Conservation (phyloP, 30 jellyfish, hydroid and myxozoan species). For the Turritopsis dohrnii region DNA sequence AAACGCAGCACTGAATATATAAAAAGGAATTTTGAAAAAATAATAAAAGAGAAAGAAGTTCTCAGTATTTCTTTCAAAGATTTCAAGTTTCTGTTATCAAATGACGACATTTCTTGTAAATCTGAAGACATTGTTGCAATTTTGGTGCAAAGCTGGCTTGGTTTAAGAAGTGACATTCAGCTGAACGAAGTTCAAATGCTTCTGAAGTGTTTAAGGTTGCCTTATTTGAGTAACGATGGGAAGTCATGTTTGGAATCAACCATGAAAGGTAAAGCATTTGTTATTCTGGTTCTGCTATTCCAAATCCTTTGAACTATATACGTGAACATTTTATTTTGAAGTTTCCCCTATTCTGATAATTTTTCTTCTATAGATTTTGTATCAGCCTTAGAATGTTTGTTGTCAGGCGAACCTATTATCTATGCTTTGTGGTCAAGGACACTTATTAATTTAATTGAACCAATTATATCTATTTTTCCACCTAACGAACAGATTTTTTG, state of each 20-base stretch:
- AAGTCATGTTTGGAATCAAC: neutral
- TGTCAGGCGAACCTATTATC: no score
- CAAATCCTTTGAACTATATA: no score
- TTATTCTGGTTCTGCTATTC: no score
- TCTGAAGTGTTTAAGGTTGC: constrained; percentile 16
- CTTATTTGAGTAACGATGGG: constrained; percentile 12
- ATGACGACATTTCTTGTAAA: constrained; percentile 28
- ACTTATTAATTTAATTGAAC: no score
- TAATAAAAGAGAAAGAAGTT: constrained; percentile 12
- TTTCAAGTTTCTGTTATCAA: constrained; percentile 12
- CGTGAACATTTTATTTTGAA: no score
- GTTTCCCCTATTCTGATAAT: no score
- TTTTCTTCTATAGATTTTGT: no score
- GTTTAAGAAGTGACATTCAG: constrained; percentile 11
- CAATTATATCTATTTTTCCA: no score
- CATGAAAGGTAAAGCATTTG: constrained; percentile 8
- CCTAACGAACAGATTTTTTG: no score
- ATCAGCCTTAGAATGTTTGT: no score
- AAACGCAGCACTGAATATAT: constrained; percentile 9
- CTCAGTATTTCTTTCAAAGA: neutral
- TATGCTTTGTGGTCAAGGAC: no score
- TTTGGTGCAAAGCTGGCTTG: constrained; percentile 17
- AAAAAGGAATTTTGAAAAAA: constrained; percentile 9
- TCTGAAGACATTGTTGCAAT: constrained; percentile 27
- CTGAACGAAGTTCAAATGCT: neutral